phyloP scores from a whole-genome alignment of 2,797 vertebrate genomes.

The Manis pentadactyla region DNA sequence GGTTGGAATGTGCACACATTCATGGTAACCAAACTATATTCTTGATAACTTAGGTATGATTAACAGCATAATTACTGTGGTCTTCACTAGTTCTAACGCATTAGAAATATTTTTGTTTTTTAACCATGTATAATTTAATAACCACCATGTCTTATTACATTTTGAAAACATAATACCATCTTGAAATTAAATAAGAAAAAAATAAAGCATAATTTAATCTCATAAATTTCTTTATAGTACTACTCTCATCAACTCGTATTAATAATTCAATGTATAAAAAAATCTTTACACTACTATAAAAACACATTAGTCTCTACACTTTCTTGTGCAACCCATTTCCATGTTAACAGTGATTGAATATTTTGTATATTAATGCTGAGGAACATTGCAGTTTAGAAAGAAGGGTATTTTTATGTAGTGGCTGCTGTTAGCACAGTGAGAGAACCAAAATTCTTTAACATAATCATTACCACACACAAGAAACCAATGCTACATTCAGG shows the following conservation, averaged over 20 bases:
- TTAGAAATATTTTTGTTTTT: neutral
- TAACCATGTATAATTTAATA: constrained; percentile 9
- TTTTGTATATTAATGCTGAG: neutral
- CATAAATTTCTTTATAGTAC: neutral
- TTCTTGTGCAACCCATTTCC: neutral
- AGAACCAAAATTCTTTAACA: neutral
- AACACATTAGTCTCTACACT: neutral
- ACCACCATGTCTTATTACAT: neutral
- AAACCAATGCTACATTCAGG: neutral
- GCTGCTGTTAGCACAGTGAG: neutral
- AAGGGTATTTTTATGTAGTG: neutral
- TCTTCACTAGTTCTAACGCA: neutral
- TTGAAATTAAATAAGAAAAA: constrained; percentile 42
- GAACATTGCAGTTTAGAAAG: neutral
- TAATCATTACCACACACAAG: neutral
- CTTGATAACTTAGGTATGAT: neutral
- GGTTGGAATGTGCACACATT: neutral
- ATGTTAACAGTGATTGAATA: neutral
- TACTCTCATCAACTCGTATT: neutral
- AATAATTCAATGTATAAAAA: neutral
- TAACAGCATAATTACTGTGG: neutral
- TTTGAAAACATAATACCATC: neutral
- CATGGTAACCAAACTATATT: neutral
- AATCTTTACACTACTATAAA: neutral
- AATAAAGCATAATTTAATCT: neutral